Base-by-base conservation (phyloP, 2,888 invertebrate genomes). In the Ischnura elegans region DNA sequence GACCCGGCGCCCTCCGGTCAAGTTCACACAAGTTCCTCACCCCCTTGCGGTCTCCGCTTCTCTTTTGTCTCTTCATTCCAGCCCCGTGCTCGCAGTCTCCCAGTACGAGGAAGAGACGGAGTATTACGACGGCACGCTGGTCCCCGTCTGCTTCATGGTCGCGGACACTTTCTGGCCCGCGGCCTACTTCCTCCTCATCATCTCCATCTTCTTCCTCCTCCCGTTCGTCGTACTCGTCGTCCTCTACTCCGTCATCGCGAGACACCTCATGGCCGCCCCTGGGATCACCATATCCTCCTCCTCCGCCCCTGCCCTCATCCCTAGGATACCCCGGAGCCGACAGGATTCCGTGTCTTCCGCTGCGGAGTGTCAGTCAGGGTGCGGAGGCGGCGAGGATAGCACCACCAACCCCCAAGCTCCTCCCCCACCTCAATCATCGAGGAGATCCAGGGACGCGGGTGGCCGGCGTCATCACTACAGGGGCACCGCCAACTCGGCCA, bases 21-120 rank as follows among this genome's bases (percentile, higher is more conserved):
- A 16, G 5, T 76, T 29, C 13, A 13, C 21, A 21, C 29, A 76
- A 76, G 5, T 29, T 76, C 90, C 61, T 61, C 90, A 90, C 87
- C 61, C 55, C 61, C 4, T 21, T 25, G 87, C 29, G 42, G 4
- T 61, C 43, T 66, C 61, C 45, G 36, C 36, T 55, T 66, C 43
- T 87, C 86, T 86, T 43, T 43, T 90, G 19, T 43, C 36, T 36
- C n/a, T 25, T 76, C 43, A 4, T 90, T 90, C 2, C 97, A 98
- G 98, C 96, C 99, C 99, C 42, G 98, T 98, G 95, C 96, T 99
- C 95, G 97, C 97, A 95, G 98, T 99, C 95, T 98, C 98, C 21
- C 97, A 97, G 93, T 98, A 98, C 96, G 61, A 90, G 43, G 51
- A 90, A 10, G 51, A 97, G 95, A 98, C 97, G 95, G 96, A 97